Percentiles rank a stretch among this genome's conserved stretches.
Evolutionary conservation across 2,113 vertebrate species (phyloP).

Genomic region (Seriola quinqueradiata): DNA sequence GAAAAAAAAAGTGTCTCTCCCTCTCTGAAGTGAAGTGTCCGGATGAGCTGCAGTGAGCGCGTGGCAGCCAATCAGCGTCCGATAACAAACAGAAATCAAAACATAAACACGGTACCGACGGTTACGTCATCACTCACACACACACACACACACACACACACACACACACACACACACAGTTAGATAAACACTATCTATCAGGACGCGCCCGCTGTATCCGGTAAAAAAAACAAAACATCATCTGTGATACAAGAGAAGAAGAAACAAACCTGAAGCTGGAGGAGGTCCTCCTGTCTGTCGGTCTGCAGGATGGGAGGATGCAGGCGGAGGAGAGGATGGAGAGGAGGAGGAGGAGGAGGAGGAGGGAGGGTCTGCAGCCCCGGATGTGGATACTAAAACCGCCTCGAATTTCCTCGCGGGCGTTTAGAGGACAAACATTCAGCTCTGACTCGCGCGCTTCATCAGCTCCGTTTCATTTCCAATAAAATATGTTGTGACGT

Average conservation of each 20-base stretch:
- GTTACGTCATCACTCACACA: slow-evolving; percentile 26
- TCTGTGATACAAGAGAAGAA: neutral
- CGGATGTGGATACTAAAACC: neutral
- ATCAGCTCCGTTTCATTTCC: neutral
- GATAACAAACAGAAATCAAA: neutral
- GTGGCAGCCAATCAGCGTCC: too few species aligned
- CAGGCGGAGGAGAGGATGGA: neutral
- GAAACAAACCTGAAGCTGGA: slow-evolving; percentile 33
- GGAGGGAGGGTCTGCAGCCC: neutral
- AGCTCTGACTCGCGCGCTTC: too few species aligned
- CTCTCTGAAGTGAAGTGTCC: too few species aligned
- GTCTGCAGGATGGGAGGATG: slow-evolving; percentile 33
- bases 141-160: neutral
- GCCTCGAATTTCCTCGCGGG: neutral
- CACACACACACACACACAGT: neutral
- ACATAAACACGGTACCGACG: neutral
- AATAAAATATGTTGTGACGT: too few species aligned
- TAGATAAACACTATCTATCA: neutral
- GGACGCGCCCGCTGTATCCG: too few species aligned
- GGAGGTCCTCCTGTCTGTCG: neutral
- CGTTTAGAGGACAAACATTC: neutral
- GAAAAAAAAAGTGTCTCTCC: too few species aligned
- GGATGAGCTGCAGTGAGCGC: neutral
- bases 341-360: neutral
- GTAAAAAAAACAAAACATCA: neutral